Evolutionary conservation across 2,888 invertebrate species (phyloP).

Genomic region (Parnassius glacialis): DNA sequence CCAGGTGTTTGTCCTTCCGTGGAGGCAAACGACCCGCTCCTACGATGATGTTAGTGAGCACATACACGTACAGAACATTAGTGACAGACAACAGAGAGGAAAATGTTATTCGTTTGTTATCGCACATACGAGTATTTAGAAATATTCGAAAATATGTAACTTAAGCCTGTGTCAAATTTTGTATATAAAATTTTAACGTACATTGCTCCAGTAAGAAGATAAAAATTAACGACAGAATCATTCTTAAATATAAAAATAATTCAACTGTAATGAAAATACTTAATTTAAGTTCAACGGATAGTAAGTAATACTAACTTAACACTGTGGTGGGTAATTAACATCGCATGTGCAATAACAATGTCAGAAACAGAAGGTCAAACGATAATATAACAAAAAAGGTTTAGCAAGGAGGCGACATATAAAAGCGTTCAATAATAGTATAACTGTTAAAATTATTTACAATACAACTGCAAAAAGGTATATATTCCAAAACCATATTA

Average conservation of each 20-base stretch:
- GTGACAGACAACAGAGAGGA: conserved; percentile 56
- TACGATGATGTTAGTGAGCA: conserved; percentile 73
- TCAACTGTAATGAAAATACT: too few species aligned
- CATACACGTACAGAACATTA: conserved; percentile 68
- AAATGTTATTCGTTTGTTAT: conserved; percentile 42
- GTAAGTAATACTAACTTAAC: too few species aligned
- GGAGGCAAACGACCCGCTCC: conserved; percentile 77
- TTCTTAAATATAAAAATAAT: too few species aligned
- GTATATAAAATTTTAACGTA: background rate
- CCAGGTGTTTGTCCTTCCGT: conserved; percentile 75
- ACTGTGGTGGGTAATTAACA: conserved; percentile 21
- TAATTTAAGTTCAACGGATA: too few species aligned
- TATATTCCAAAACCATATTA: background rate
- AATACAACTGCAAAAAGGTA: background rate
- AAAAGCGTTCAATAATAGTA: background rate
- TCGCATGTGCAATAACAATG: conserved; percentile 47
- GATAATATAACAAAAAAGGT: conserved; percentile 15
- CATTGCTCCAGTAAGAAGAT: too few species aligned
- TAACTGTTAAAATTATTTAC: background rate
- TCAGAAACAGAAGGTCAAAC: conserved; percentile 14
- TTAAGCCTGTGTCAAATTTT: background rate
- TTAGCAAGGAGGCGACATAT: background rate
- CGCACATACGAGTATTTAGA: conserved; percentile 45
- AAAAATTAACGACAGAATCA: too few species aligned
- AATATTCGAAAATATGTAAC: background rate